These are phyloP conservation scores for Poeciliopsis occidentalis DNA, from an alignment of 2,113 vertebrate species.

Conservation along the genomic window DNA sequence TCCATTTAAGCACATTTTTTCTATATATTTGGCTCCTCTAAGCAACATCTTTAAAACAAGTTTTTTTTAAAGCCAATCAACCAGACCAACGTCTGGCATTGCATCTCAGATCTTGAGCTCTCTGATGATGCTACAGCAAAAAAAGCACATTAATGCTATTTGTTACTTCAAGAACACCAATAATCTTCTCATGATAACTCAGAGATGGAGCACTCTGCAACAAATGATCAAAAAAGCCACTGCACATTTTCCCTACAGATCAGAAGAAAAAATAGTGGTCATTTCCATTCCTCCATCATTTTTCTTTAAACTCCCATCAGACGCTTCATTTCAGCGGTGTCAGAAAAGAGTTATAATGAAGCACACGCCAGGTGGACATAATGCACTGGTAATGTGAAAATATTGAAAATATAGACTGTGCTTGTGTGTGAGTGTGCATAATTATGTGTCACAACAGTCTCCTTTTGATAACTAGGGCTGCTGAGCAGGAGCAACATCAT, in stretches of 20 bases:
- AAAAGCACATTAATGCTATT: conserved; percentile 8
- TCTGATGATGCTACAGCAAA: conserved; percentile 1
- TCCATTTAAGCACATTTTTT: background rate
- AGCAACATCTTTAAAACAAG: conserved; percentile 14
- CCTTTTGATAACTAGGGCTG: conserved; percentile 58
- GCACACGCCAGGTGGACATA: conserved; percentile 34
- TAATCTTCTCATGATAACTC: conserved; percentile 20
- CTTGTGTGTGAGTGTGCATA: no score
- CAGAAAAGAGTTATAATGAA: conserved; percentile 20
- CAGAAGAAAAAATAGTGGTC: conserved; percentile 12
- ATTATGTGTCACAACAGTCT: no score
- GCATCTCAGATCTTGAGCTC: no score
- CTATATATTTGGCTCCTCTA: conserved; percentile 3
- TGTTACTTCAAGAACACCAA: conserved; percentile 28
- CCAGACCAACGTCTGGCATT: no score
- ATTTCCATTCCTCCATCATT: conserved; percentile 9
- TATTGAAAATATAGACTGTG: no score
- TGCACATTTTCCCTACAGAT: background rate
- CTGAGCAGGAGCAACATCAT: conserved; percentile 44
- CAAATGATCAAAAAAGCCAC: conserved; percentile 14
- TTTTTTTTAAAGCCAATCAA: no score
- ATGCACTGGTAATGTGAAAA: conserved; percentile 25
- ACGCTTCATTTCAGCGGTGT: conserved; percentile 31
- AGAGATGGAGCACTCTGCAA: conserved; percentile 13
- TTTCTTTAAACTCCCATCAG: conserved; percentile 27